phyloP scores from a whole-genome alignment of 2,113 vertebrate species.

The Martes martes region DNA sequence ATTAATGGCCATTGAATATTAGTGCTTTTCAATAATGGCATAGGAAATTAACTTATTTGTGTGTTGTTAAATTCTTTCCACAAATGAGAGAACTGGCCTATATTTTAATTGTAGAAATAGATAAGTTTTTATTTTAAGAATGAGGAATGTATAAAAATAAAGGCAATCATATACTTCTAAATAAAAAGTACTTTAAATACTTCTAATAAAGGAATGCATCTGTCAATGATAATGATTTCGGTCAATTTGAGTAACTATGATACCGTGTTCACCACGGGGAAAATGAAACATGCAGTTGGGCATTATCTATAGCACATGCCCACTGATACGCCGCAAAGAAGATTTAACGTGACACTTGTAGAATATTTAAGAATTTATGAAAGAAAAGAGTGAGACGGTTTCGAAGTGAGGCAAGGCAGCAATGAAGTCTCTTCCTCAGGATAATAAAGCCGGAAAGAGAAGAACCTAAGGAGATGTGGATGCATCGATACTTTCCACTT shows the following conservation, averaged over 20 bases:
- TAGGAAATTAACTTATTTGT: neutral
- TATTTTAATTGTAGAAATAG: neutral
- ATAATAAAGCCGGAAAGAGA: neutral
- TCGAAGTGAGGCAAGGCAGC: neutral
- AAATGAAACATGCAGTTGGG: neutral
- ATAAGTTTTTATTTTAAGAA: neutral
- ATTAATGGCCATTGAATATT: neutral
- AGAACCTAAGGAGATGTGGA: neutral
- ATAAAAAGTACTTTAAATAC: neutral
- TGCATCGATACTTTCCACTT: neutral
- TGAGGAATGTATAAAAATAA: slow-evolving; percentile 9
- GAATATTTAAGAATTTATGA: neutral
- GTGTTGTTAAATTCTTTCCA: neutral
- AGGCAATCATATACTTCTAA: neutral
- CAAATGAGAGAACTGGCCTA: neutral
- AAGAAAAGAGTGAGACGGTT: neutral
- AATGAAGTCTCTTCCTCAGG: neutral
- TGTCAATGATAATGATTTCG: neutral
- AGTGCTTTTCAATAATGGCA: neutral
- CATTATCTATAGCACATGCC: neutral
- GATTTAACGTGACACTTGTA: neutral
- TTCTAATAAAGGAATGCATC: neutral
- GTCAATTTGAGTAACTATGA: neutral
- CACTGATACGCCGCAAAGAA: neutral
- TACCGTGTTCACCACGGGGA: neutral